phyloP scores from a whole-genome alignment of 2,888 invertebrate species.

The Allacma fusca region DNA sequence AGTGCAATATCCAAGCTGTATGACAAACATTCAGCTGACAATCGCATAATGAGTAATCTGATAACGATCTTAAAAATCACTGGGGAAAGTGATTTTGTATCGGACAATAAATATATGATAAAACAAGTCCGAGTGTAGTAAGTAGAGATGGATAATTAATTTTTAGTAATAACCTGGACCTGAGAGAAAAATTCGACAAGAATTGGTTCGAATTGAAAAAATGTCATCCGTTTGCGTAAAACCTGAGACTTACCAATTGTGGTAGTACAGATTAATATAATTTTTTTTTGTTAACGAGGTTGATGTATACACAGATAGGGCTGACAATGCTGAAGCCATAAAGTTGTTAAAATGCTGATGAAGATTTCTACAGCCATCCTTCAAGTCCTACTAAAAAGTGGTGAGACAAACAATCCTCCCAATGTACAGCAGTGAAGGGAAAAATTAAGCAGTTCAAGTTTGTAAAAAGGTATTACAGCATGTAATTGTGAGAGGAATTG shows the following conservation, averaged over 20 bases:
- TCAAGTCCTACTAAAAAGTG: background rate
- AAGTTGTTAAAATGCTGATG: conserved; percentile 20
- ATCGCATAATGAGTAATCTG: no score
- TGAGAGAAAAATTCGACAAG: no score
- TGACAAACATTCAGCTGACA: no score
- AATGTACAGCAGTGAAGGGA: background rate
- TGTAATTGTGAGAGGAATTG: background rate
- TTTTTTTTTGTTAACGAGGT: conserved; percentile 29
- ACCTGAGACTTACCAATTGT: background rate
- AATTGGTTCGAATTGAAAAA: no score
- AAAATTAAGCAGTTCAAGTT: conserved; percentile 4
- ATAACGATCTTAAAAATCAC: no score
- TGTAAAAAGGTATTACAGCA: background rate
- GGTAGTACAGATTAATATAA: background rate
- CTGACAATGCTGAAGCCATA: conserved; percentile 28
- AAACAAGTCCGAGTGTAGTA: no score
- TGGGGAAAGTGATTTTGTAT: no score
- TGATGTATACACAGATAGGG: conserved; percentile 6
- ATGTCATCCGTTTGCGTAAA: background rate
- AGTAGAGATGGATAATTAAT: no score
- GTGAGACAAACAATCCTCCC: background rate
- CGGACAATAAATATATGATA: no score
- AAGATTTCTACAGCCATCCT: background rate
- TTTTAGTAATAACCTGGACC: no score
- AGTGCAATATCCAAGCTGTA: no score